These are phyloP conservation scores for Crypturellus undulatus DNA, from an alignment of 2,113 vertebrate species.

Conservation along the genomic window DNA sequence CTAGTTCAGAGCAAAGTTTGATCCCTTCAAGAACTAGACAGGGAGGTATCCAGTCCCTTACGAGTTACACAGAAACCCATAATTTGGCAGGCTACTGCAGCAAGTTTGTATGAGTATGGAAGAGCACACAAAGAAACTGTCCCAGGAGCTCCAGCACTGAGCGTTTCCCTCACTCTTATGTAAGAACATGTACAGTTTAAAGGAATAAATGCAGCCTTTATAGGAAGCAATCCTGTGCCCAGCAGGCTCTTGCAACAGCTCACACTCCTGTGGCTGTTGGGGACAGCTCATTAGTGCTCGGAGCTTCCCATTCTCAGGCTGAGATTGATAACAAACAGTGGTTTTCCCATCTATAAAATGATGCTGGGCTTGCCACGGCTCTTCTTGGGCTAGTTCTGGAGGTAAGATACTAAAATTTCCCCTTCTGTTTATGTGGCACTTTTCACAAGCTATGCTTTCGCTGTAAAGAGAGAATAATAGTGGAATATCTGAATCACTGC, in stretches of 20 bases:
- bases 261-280: neutral
- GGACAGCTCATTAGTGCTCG: neutral
- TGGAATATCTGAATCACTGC: constrained; percentile 46
- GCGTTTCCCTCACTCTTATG: neutral
- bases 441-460: constrained; percentile 10
- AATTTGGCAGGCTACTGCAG: neutral
- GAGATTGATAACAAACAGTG: neutral
- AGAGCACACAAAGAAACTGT: neutral
- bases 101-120: neutral
- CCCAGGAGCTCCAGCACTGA: neutral
- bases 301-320: neutral
- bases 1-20: no score
- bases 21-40: neutral
- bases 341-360: neutral
- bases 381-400: neutral
- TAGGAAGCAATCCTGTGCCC: neutral
- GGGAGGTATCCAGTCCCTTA: neutral
- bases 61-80: neutral
- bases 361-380: neutral
- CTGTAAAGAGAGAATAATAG: constrained; percentile 28
- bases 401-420: neutral
- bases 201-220: neutral
- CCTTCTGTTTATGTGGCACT: neutral
- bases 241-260: neutral
- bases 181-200: neutral